Evolutionary conservation across 1,140 invertebrate genomes (phyloP).

Genomic region (Drosophila bocqueti): DNA sequence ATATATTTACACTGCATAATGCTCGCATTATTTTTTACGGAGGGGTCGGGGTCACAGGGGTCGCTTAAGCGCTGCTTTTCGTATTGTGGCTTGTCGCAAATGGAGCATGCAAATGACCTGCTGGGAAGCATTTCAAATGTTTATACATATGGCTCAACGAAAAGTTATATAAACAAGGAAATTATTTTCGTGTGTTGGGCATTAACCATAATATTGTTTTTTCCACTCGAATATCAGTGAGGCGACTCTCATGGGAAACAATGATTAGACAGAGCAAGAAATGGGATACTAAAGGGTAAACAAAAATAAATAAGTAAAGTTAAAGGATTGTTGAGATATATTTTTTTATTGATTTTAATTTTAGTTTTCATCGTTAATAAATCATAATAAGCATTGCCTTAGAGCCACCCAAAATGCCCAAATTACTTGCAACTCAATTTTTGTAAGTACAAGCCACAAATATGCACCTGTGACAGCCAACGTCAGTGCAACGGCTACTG

Average conservation of each 20-base stretch:
- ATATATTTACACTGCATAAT: conserved; percentile 15
- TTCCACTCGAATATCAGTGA: conserved; percentile 19
- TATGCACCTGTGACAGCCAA: conserved; percentile 66
- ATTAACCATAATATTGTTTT: conserved; percentile 38
- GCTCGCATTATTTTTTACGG: conserved; percentile 10
- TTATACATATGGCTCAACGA: conserved; percentile 56
- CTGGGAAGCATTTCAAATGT: conserved; percentile 70
- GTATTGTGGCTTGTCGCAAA: conserved; percentile 52
- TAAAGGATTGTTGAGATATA: not conserved
- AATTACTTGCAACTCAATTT: conserved; percentile 39
- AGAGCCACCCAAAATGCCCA: conserved; percentile 22
- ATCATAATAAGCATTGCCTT: conserved; percentile 11
- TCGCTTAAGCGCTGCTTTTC: conserved; percentile 17
- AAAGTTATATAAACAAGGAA: conserved; percentile 50
- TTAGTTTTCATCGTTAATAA: not conserved
- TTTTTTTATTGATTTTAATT: not conserved
- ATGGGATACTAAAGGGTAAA: not conserved
- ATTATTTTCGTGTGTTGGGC: conserved; percentile 25
- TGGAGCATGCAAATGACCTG: conserved; percentile 69
- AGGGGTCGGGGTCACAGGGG: conserved; percentile 25
- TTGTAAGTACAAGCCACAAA: conserved; percentile 45
- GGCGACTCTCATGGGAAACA: not conserved
- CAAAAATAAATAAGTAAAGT: not conserved
- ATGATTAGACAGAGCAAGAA: not conserved
- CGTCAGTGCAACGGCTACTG: conserved; percentile 61